Base-by-base conservation (phyloP, 2,888 invertebrate genomes). In the Ectemnius continuus region DNA sequence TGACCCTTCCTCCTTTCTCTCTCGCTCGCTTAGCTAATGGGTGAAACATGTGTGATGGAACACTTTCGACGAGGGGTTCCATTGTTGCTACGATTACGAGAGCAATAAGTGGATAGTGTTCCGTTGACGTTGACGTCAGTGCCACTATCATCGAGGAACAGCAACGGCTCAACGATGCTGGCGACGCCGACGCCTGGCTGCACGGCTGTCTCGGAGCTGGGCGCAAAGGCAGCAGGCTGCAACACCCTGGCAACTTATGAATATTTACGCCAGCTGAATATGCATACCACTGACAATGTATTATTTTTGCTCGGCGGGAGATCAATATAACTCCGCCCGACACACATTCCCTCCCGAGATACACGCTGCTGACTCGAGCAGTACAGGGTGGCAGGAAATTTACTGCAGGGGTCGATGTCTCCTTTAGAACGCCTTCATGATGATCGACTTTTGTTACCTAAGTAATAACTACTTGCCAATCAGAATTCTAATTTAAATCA, bases 201-300 rank as follows among this genome's bases (percentile, higher is more conserved):
- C 48, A 68, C 18, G 70, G 65, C 61, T 65, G 59, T 57, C 65
- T 56, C 64, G 70, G 57, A 48, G 52, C 73, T 78, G 78, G 84
- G 85, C 84, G 83, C 82, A 81, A 83, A 83, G 78, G 81, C 84
- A 36, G 1, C 36, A 36, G 36, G 36, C 36, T 6, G 36, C 36
- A 84, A 85, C 79, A 80, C 82, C 80, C 79, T 76, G 72, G 75
- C 70, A 81, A 87, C 88, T 88, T 88, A 90, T 90, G 90, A 90
- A 90, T 90, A 90, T 90, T 89, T 89, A 90, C 87, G 75, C 69
- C 73, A 70, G 72, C 76, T 89, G 88, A 87, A 89, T 89, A 87
- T 88, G 85, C 87, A 88, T 88, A 85, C 78, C 84, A 84, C 85
- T 85, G 86, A 86, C 87, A 86, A 87, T 88, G 88, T 88, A 89